Base-by-base conservation (phyloP, 2,113 vertebrate genomes). In the Tyto alba region DNA sequence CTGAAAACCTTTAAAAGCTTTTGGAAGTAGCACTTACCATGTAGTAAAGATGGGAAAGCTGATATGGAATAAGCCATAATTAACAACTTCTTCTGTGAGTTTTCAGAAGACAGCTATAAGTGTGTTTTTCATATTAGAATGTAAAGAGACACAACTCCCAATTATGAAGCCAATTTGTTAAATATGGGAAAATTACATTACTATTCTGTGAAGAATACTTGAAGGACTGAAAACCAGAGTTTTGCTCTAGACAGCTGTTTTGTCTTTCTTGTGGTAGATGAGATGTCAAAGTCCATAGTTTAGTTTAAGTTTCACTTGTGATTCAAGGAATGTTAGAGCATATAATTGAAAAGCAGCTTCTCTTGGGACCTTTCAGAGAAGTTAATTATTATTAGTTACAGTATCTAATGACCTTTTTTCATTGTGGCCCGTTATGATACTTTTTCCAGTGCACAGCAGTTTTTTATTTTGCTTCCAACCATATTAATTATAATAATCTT, bases 401-500 rank as follows among this genome's bases (percentile, higher is more conserved):
- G 20, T 71, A 69, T 62, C 36, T 88, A 87, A 81, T 82, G 86
- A 73, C 74, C 68, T 92, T 83, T 88, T 77, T 63, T 81, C n/a
- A 22, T 36, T 79, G 73, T 87, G 72, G 13, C n/a, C 69, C 89
- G 36, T 79, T 96, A 45, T 18, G 59, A 36, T 89, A 85, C 80
- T 13, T 74, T 96, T 29, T 94, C 26, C 77, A 59, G 34, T 56
- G 69, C 71, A 76, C 36, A 59, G 55, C 48, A 92, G 15, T 90
- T 52, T 52, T 95, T 94, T 85, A 76, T 89, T 80, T 97, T 72
- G 32, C 40, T 84, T 96, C 71, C 52, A 77, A 50, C 53, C 60
- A 27, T 84, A 96, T 84, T 96, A 96, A 97, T 97, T 79, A 72
- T 68, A 87, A 82, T 95, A 63, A 59, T 87, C 92, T 79, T 89